Percentiles rank a stretch among this genome's conserved stretches.
Conservation (phyloP, 2,113 vertebrate species). For the Sisor rabdophorus region DNA sequence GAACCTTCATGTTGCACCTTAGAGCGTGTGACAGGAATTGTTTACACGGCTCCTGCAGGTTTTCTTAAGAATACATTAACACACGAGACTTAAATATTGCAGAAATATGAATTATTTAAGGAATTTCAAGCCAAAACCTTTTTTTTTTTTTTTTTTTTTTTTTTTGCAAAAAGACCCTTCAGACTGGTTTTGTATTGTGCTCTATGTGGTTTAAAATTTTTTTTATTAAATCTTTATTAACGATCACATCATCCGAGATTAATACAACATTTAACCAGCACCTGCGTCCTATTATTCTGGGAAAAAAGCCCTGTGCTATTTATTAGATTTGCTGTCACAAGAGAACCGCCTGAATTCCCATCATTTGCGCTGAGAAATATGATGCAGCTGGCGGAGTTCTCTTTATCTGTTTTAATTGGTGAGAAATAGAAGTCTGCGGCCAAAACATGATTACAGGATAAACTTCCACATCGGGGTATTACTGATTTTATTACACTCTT, state of each 20-base stretch:
- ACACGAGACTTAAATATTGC: background rate
- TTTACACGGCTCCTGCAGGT: background rate
- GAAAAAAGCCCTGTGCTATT: conserved; percentile 60
- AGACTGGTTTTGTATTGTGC: background rate
- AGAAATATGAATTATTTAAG: background rate
- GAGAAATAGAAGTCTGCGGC: conserved; percentile 61
- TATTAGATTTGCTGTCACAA: conserved; percentile 67
- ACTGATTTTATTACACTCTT: conserved; percentile 69
- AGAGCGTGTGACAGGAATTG: background rate
- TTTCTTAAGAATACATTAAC: background rate
- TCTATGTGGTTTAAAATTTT: background rate
- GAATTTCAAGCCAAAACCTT: background rate
- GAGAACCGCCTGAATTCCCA: conserved; percentile 61
- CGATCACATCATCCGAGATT: conserved; percentile 59
- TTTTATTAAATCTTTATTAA: conserved; percentile 42
- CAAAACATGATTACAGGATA: conserved; percentile 70
- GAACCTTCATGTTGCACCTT: background rate
- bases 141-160: background rate
- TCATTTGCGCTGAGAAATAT: conserved; percentile 63
- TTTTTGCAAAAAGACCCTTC: background rate
- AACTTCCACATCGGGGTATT: conserved; percentile 68
- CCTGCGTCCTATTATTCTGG: conserved; percentile 67
- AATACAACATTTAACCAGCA: conserved; percentile 63
- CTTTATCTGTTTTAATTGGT: conserved; percentile 73
- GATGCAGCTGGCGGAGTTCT: conserved; percentile 63